Conservation (phyloP, 1,140 invertebrate species). For the Drosophila pandora region DNA sequence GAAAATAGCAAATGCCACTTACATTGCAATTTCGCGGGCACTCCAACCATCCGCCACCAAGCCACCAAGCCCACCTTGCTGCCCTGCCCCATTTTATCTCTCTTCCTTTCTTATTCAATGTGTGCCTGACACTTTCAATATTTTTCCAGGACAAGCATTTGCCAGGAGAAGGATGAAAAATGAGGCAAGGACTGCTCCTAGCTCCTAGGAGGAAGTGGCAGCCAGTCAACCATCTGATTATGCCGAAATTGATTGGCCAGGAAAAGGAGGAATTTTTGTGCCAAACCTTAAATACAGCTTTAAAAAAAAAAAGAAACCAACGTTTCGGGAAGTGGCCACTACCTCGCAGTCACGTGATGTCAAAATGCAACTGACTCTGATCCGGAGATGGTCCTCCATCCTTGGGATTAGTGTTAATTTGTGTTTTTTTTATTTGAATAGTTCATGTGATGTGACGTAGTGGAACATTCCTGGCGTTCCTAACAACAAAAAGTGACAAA, state of each 20-base stretch:
- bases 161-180: background rate
- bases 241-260: conserved; percentile 32
- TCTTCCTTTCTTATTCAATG: conserved; percentile 30
- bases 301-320: conserved; percentile 9
- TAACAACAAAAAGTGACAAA: conserved; percentile 27
- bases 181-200: background rate
- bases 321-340: conserved; percentile 79
- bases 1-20: conserved; percentile 36
- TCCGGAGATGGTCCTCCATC: conserved; percentile 14
- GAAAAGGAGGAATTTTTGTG: background rate
- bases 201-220: background rate
- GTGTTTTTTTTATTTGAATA: conserved; percentile 54
- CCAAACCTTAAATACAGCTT: background rate
- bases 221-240: conserved; percentile 36
- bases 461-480: conserved; percentile 80
- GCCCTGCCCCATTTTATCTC: conserved; percentile 23
- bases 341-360: conserved; percentile 82
- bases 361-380: conserved; percentile 27
- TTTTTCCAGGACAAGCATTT: conserved; percentile 35
- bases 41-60: background rate
- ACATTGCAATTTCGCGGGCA: conserved; percentile 37
- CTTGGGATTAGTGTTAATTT: background rate
- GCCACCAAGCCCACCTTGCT: background rate
- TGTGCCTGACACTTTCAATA: conserved; percentile 54
- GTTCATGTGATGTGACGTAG: conserved; percentile 84